Conservation (phyloP, 2,797 vertebrate species). For the Coregonus ussuriensis region DNA sequence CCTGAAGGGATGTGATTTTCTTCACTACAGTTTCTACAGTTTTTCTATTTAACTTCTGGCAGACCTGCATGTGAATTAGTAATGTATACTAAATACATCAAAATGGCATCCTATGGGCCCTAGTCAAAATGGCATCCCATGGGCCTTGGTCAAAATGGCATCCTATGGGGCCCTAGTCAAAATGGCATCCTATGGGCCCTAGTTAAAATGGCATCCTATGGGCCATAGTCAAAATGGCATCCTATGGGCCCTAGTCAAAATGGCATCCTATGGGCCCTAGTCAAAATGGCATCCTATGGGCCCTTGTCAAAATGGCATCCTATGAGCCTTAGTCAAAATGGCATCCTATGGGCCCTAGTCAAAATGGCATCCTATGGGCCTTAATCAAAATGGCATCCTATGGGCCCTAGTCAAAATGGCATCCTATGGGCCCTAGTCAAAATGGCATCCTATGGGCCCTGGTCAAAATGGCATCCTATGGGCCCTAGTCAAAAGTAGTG, state of each 20-base stretch:
- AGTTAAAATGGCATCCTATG: background rate
- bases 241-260: background rate
- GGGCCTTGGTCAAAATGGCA: background rate
- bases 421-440: too few species aligned
- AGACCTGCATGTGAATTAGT: background rate
- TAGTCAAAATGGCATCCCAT: background rate
- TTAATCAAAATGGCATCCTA: background rate
- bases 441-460: background rate
- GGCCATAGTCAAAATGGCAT: background rate
- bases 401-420: too few species aligned
- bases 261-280: too few species aligned
- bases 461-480: too few species aligned
- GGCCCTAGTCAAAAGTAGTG: slow-evolving; percentile 12
- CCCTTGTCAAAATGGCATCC: too few species aligned
- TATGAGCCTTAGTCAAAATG: background rate
- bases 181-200: background rate
- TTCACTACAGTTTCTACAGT: too few species aligned
- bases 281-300: background rate
- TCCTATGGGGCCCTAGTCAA: background rate
- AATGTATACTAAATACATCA: background rate
- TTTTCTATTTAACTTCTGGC: background rate
- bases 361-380: background rate
- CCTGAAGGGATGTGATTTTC: too few species aligned
- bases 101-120: background rate
- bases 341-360: background rate